Conservation (phyloP, 2,113 vertebrate species). For the Lethenteron reissneri region DNA sequence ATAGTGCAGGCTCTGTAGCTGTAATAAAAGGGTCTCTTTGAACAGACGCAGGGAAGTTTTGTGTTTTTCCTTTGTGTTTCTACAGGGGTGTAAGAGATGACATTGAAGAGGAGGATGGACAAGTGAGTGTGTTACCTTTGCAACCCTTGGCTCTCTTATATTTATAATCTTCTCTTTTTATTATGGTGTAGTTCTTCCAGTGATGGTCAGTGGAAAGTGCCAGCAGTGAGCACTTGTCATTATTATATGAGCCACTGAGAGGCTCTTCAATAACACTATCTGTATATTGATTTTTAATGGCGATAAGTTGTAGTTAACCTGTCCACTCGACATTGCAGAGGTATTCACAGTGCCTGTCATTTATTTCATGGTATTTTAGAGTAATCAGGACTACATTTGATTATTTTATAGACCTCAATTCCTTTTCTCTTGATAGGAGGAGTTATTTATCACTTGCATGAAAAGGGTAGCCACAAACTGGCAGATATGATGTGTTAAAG, state of each 20-base stretch:
- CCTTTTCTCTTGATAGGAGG: slow-evolving; percentile 5
- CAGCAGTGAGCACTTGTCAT: too few species aligned
- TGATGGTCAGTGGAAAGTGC: slow-evolving; percentile 8
- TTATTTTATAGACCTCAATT: background rate
- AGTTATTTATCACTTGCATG: slow-evolving; percentile 3
- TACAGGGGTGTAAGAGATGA: slow-evolving; percentile 99
- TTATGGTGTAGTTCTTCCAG: slow-evolving; percentile 13
- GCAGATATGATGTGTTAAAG: background rate
- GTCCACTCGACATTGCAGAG: background rate
- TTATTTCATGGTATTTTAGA: slow-evolving; percentile 16
- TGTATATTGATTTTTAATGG: background rate
- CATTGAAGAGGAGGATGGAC: slow-evolving; percentile 99
- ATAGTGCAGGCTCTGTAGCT: slow-evolving; percentile 44
- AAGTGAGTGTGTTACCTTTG: slow-evolving; percentile 64
- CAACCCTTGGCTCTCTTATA: slow-evolving; percentile 11
- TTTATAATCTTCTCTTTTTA: slow-evolving; percentile 9
- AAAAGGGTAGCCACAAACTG: background rate
- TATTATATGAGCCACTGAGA: too few species aligned
- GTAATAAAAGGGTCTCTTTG: slow-evolving; percentile 11
- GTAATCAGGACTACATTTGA: background rate
- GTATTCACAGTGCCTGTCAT: background rate
- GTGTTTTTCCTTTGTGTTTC: slow-evolving; percentile 98
- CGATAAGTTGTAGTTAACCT: background rate
- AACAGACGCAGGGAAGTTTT: slow-evolving; percentile 99
- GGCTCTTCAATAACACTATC: background rate